Base-by-base conservation (phyloP, 2,113 vertebrate genomes). In the Salvelinus fontinalis region DNA sequence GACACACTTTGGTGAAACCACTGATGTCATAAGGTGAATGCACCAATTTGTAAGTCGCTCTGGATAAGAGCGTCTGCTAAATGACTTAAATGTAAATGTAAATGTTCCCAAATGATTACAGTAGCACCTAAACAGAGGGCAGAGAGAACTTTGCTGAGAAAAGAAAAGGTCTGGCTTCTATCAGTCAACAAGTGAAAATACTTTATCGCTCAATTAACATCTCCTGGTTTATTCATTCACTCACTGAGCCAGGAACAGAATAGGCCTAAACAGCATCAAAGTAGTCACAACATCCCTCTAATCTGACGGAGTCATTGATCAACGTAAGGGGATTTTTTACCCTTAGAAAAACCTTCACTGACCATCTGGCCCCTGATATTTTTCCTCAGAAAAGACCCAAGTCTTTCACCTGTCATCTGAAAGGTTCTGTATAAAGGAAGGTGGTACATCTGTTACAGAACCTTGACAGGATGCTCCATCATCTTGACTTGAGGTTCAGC, bases 1-100 rank as follows among this genome's bases (percentile, higher is more conserved):
- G n/a, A 62, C n/a, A 62, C n/a, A 75, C 22, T 65, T 65, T 74
- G 59, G 34, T 70, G 9, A 68, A 68, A 57, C 29, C 27, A 60
- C 71, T 44, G n/a, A n/a, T n/a, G n/a, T n/a, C n/a, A n/a, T n/a
- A n/a, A n/a, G n/a, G n/a, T n/a, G n/a, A n/a, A n/a, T n/a, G n/a
- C n/a, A n/a, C n/a, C n/a, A n/a, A n/a, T n/a, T n/a, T n/a, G n/a
- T n/a, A n/a, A n/a, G n/a, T n/a, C n/a, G n/a, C n/a, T n/a, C n/a
- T n/a, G n/a, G n/a, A n/a, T n/a, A n/a, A n/a, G n/a, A n/a, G n/a
- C n/a, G n/a, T n/a, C n/a, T n/a, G n/a, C n/a, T n/a, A n/a, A n/a
- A n/a, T n/a, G n/a, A n/a, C n/a, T n/a, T n/a, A n/a, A n/a, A n/a
- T n/a, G n/a, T n/a, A n/a, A n/a, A n/a, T n/a, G n/a, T n/a, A n/a